A percentile compares a stretch with the other conserved stretches of the same genome.
Evolutionary conservation across 2,888 invertebrate genomes (phyloP).

Genomic region (Meghimatium bilineatum): DNA sequence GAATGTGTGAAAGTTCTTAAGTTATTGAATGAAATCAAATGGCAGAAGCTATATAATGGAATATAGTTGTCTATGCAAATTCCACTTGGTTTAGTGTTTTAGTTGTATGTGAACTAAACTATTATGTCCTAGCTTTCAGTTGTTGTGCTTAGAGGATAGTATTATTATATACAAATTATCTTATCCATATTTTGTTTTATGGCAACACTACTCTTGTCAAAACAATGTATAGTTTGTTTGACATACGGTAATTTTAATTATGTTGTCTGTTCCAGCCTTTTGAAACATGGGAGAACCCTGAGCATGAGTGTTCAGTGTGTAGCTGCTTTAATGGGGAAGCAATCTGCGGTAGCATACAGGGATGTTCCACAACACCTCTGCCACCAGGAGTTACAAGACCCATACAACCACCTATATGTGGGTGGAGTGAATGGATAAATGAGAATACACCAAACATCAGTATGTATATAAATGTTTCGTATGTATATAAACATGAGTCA

Average conservation of each 20-base stretch:
- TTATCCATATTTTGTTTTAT: neutral
- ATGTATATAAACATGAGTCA: neutral
- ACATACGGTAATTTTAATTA: neutral
- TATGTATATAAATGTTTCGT: slow-evolving; percentile 17
- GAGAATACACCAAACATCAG: slow-evolving; percentile 58
- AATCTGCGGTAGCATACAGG: slow-evolving; percentile 81
- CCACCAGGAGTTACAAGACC: slow-evolving; percentile 31
- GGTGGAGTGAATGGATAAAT: slow-evolving; percentile 66
- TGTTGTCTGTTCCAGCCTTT: slow-evolving; percentile 82
- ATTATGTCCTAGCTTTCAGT: too few relatives aligned
- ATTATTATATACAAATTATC: neutral
- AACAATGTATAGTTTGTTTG: neutral
- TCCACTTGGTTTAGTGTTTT: too few relatives aligned
- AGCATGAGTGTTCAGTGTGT: slow-evolving; percentile 84
- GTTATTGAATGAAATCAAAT: too few relatives aligned
- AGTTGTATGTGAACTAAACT: too few relatives aligned
- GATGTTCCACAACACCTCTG: slow-evolving; percentile 47
- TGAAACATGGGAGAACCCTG: slow-evolving; percentile 79
- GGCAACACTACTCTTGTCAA: neutral
- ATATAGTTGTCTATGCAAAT: too few relatives aligned
- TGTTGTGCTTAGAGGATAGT: neutral
- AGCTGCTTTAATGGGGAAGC: slow-evolving; percentile 88
- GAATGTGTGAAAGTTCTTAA: too few relatives aligned
- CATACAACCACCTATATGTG: slow-evolving; percentile 36
- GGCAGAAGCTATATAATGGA: too few relatives aligned